phyloP scores from a whole-genome alignment of 2,888 invertebrate species.

The Platynereis dumerilii region DNA sequence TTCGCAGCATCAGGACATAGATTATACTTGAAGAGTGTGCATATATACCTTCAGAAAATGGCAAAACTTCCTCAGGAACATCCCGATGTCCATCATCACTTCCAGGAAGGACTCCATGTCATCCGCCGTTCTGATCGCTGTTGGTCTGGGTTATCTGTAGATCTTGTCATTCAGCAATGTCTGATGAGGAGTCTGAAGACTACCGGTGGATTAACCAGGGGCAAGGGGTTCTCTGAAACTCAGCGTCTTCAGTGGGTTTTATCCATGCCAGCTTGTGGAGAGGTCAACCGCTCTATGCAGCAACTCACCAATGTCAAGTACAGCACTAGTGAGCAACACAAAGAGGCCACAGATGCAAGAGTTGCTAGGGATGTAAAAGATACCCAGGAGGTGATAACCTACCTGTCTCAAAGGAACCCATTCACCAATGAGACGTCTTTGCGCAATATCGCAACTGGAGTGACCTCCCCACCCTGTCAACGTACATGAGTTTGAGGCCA shows the following conservation, averaged over 20 bases:
- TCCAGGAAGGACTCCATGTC: no score
- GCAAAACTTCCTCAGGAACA: slow-evolving; percentile 37
- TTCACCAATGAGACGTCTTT: slow-evolving; percentile 33
- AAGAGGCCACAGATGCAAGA: slow-evolving; percentile 27
- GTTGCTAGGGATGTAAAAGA: slow-evolving; percentile 34
- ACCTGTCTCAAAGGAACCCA: slow-evolving; percentile 34
- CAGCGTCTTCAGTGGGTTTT: slow-evolving; percentile 33
- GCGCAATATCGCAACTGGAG: slow-evolving; percentile 42
- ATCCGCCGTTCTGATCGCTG: slow-evolving; percentile 35
- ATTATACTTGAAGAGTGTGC: slow-evolving; percentile 41
- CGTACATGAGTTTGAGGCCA: slow-evolving; percentile 34
- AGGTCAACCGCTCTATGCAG: slow-evolving; percentile 33
- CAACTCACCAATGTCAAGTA: slow-evolving; percentile 21
- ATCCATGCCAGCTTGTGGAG: slow-evolving; percentile 32
- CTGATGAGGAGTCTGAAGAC: slow-evolving; percentile 43
- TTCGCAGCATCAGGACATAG: slow-evolving; percentile 41
- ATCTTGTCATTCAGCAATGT: slow-evolving; percentile 44
- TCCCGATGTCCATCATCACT: slow-evolving; percentile 34
- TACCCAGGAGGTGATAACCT: slow-evolving; percentile 22
- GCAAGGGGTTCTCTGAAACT: slow-evolving; percentile 25
- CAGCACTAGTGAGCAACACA: slow-evolving; percentile 24
- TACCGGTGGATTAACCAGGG: slow-evolving; percentile 35
- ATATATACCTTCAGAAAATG: slow-evolving; percentile 41
- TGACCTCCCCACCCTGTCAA: slow-evolving; percentile 34
- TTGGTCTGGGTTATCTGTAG: slow-evolving; percentile 43